Evolutionary conservation across 2,888 invertebrate species (phyloP).

Genomic region (Erebia palarica): DNA sequence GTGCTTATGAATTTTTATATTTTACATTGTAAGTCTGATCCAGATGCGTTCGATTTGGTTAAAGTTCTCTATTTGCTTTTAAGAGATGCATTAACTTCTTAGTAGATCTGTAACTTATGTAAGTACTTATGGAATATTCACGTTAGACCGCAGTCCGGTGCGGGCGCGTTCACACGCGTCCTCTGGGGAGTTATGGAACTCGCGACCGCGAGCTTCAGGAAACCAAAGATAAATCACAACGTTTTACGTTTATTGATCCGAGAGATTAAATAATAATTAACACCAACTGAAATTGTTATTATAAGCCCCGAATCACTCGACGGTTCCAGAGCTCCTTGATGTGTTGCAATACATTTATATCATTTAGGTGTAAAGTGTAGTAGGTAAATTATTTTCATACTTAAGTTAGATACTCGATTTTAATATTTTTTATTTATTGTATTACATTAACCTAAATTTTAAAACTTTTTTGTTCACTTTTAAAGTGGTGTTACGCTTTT

Average conservation of each 20-base stretch:
- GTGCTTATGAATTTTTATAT: conserved; percentile 40
- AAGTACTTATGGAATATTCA: conserved; percentile 78
- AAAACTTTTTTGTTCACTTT: conserved; percentile 71
- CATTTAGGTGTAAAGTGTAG: conserved; percentile 79
- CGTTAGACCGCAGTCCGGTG: conserved; percentile 53
- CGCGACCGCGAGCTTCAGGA: conserved; percentile 60
- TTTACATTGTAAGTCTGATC: conserved; percentile 28
- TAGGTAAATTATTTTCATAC: conserved; percentile 76
- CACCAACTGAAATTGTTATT: conserved; percentile 61
- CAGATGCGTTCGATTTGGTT: conserved; percentile 53
- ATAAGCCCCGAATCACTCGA: conserved; percentile 67
- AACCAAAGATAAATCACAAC: conserved; percentile 80
- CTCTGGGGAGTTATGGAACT: conserved; percentile 78
- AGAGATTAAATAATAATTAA: conserved; percentile 54
- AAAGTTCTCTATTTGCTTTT: conserved; percentile 75
- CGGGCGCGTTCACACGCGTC: conserved; percentile 45
- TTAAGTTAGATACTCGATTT: conserved; percentile 77
- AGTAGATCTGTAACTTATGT: conserved; percentile 80
- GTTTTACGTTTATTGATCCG: conserved; percentile 68
- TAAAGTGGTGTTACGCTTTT: conserved; percentile 79
- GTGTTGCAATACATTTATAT: conserved; percentile 80
- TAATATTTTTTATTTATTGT: conserved; percentile 77
- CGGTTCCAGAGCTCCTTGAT: conserved; percentile 80
- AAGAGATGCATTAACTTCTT: conserved; percentile 74
- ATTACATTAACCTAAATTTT: conserved; percentile 73